phyloP scores from a whole-genome alignment of 2,113 vertebrate genomes.

The Cynoglossus semilaevis region DNA sequence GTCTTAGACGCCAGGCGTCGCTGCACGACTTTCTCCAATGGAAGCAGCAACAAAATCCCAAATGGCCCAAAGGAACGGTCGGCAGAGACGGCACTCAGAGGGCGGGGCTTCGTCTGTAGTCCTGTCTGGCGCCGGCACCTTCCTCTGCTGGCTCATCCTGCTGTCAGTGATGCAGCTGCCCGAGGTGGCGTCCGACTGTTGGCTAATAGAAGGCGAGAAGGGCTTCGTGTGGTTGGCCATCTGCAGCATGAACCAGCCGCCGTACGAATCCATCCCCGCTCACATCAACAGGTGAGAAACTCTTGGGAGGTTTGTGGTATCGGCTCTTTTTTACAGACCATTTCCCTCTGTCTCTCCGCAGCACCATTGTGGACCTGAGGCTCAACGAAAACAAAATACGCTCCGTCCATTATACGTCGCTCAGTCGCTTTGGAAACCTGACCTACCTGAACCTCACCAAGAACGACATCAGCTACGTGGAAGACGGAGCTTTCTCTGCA shows the following conservation, averaged over 20 bases:
- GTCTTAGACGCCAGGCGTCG: conserved; percentile 39
- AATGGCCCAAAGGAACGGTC: conserved; percentile 40
- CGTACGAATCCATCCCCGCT: conserved; percentile 92
- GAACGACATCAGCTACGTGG: conserved; percentile 95
- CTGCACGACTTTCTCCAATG: conserved; percentile 37
- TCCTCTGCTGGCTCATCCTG: conserved; percentile 78
- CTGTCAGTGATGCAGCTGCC: conserved; percentile 78
- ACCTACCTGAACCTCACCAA: conserved; percentile 99
- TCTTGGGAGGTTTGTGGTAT: background rate
- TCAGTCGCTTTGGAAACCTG: conserved; percentile 96
- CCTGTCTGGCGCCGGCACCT: conserved; percentile 60
- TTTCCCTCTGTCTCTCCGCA: conserved; percentile 54
- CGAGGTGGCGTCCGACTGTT: conserved; percentile 85
- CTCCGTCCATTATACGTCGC: conserved; percentile 89
- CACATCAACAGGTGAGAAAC: conserved; percentile 85
- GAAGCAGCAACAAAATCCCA: conserved; percentile 31
- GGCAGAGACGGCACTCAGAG: conserved; percentile 26
- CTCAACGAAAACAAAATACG: conserved; percentile 98
- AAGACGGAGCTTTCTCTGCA: conserved; percentile 95
- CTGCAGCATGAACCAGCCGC: conserved; percentile 98
- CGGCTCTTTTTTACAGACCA: background rate
- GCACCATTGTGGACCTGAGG: conserved; percentile 93
- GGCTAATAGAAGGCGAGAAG: conserved; percentile 98
- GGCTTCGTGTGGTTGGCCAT: conserved; percentile 99
- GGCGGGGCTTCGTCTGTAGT: conserved; percentile 30